Base-by-base conservation (phyloP, 1,140 invertebrate genomes). In the Pentalonia nigronervosa region DNA sequence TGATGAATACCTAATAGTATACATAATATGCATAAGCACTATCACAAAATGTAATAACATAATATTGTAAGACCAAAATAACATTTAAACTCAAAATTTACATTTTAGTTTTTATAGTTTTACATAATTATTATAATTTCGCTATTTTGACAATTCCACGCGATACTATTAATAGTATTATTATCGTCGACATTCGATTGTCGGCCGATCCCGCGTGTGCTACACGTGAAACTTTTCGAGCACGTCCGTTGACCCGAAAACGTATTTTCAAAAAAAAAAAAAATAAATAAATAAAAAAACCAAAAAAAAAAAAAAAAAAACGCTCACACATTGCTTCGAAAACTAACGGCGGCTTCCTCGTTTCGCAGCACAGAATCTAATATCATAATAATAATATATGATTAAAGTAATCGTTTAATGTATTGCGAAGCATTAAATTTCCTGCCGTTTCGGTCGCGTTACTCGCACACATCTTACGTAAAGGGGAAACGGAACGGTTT, bases 351-450 rank as follows among this genome's bases (percentile, higher is more conserved):
- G 45, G 36, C 41, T 41, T 41, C 21, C 8, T 84, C 83, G 25
- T 23, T 11, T 84, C 45, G 2, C 8, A 9, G 2, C 8, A 9
- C 20, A 84, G 41, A 41, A 84, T 45, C 83, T 84, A 25, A 84
- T 41, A 23, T 23, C 41, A 84, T 84, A 84, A 41, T 41, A 41
- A 41, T 41, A 84, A 84, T 84, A 84, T 84, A 84, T 25, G 23
- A 21, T 76, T 76, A 41, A 84, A 25, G 36, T 87, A 87, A 47
- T 87, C 86, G 86, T 87, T 48, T 84, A 76, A 84, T 41, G 83
- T 84, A 84, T 84, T 41, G n/a, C 17, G 14, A 87, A 30, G 17
- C 86, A 87, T 87, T 87, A 47, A 76, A 87, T 87, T 87, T 45
- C 36, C 25, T 84, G 60, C 60, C 60, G 9, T 84, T 84, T 84